These are phyloP conservation scores for Trididemnum nubilum DNA, from an alignment of 23 tunicate species.

Conservation along the genomic window DNA sequence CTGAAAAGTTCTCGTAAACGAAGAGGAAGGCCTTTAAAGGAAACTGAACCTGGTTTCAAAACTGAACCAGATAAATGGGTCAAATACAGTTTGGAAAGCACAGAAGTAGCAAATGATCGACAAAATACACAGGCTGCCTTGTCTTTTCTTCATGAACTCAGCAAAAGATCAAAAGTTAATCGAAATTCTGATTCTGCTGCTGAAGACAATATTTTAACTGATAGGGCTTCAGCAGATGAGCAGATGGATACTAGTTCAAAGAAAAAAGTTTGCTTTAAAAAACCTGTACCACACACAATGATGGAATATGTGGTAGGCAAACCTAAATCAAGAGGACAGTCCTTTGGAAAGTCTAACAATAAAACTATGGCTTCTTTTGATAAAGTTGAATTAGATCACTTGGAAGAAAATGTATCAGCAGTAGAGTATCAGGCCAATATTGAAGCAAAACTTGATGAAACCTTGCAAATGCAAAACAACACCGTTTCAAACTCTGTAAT, in stretches of 20 bases:
- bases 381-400: slow-evolving; percentile 44
- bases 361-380: slow-evolving; percentile 1
- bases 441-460: slow-evolving; percentile 34
- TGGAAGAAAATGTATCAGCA: slow-evolving; percentile 45
- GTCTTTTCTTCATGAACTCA: slow-evolving; percentile 39
- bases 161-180: slow-evolving; percentile 19
- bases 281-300: slow-evolving; percentile 17
- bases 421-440: slow-evolving; percentile 42
- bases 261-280: slow-evolving; percentile 21
- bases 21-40: background rate
- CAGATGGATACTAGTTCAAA: background rate
- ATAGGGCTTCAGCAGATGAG: background rate
- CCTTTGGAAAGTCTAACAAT: background rate
- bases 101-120: slow-evolving; percentile 28
- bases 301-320: slow-evolving; percentile 28
- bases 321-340: background rate
- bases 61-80: slow-evolving; percentile 48
- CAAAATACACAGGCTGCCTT: slow-evolving; percentile 63
- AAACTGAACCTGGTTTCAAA: slow-evolving; percentile 29
- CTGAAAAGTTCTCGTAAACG: background rate
- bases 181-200: background rate
- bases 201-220: background rate
- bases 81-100: slow-evolving; percentile 41
- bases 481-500: background rate
- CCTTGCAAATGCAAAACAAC: background rate